Base-by-base conservation (phyloP, 2,888 invertebrate genomes). In the Tholera decimalis region DNA sequence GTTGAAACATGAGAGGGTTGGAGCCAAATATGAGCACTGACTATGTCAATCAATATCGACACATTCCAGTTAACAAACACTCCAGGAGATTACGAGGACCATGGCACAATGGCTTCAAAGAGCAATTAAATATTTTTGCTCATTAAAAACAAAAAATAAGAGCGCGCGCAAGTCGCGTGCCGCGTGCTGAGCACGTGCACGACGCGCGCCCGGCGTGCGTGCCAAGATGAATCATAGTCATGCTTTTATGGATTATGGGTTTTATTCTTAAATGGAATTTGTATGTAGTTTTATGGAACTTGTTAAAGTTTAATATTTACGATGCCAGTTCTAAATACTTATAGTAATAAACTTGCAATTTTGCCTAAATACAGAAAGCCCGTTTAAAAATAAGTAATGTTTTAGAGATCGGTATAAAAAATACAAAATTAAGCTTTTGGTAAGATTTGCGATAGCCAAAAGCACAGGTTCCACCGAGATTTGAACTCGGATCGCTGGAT, bases 401-500 rank as follows among this genome's bases (percentile, higher is more conserved):
- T 22, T 8, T 8, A 22, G 15, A 20, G 3, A 11, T 33, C 26
- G 7, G 2, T 41, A 11, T 43, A 6, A 28, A 55, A 56, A 37
- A 1, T 30, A 4, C 28, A n/a, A 18, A 35, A 33, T 9, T 1
- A 41, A 50, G 8, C 13, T 41, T 33, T 0, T 8, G 18, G 13
- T 11, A 18, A 5, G n/a, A 26, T 22, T 37, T 13, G 24, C 43
- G 22, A 33, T 7, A n/a, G 7, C 49, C 62, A 79, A 79, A 81
- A 71, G 51, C 24, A 26, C 86, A 93, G 97, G 97, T 97, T 95
- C 97, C 97, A 97, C 97, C 97, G 97, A 97, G 97, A 97, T 96
- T 97, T 97, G 97, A 97, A 97, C 97, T 97, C 97, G 97, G 97
- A 97, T 97, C 97, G 97, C 96, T 97, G 97, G 97, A 97, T 97